Base-by-base conservation (phyloP, 2,113 vertebrate genomes). In the Castor canadensis region DNA sequence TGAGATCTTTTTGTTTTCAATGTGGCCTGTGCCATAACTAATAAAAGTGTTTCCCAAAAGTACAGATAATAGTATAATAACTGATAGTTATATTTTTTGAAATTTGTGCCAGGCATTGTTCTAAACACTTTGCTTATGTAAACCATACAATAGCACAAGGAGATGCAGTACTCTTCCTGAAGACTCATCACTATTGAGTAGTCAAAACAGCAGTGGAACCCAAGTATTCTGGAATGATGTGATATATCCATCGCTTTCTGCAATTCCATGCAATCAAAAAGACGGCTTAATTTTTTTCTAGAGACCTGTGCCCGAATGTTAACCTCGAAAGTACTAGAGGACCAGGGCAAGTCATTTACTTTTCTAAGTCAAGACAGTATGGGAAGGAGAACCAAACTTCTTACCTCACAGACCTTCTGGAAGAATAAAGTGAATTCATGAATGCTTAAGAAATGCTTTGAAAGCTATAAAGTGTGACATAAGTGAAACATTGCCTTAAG, bases 361-460 rank as follows among this genome's bases (percentile, higher is more conserved):
- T 89, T 80, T 81, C 52, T 32, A 56, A 69, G n/a, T 20, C 11
- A n/a, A 89, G 67, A 40, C 43, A 82, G 8, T 17, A 1, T 4
- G 10, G 52, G 35, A 82, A 71, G n/a, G 49, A 79, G 47, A 30
- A 16, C 9, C 32, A 56, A 81, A 12, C 13, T 15, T 32, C 52
- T 1, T 8, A 58, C 62, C 62, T 93, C 64, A 15, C 0, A 0
- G 32, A 87, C 35, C 38, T 62, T 28, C n/a, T 35, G 5, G 49
- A 54, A 84, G 56, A 45, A 90, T 30, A 35, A 84, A 67, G 67
- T 38, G 28, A 92, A 91, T 76, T 91, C 69, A 20, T 5, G 5
- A 35, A 22, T 56, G n/a, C 76, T 84, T 86, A 91, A 84, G 90
- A 95, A 95, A 89, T 19, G 47, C 47, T 97, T 95, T 92, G 87